Conservation (phyloP, 2,888 invertebrate species). For the Cheiracanthium punctorium region DNA sequence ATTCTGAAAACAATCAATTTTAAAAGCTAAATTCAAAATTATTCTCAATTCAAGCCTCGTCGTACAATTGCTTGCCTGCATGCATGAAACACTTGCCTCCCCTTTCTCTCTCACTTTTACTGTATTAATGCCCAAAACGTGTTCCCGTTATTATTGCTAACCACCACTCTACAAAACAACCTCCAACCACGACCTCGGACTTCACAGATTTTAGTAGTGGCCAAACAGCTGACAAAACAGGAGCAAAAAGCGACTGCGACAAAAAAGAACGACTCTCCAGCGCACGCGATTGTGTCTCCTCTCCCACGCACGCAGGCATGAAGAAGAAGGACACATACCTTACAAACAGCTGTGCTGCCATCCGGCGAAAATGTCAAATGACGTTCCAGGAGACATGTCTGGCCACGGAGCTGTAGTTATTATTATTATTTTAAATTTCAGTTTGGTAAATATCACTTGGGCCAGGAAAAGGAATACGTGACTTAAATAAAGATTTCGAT, state of each 20-base stretch:
- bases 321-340: neutral
- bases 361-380: neutral
- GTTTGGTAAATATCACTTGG: neutral
- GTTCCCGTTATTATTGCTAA: too few species aligned
- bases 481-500: neutral
- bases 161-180: neutral
- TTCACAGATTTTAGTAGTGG: neutral
- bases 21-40: too few species aligned
- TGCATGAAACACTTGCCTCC: too few species aligned
- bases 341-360: neutral
- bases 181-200: neutral
- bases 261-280: neutral
- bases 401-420: too few species aligned
- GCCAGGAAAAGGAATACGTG: neutral
- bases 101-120: too few species aligned
- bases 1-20: too few species aligned
- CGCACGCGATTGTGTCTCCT: too few species aligned
- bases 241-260: too few species aligned
- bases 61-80: too few species aligned
- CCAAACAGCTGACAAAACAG: conserved; percentile 14
- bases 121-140: too few species aligned
- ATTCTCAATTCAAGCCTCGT: too few species aligned
- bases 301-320: neutral
- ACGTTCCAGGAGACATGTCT: neutral
- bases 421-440: neutral